Conservation (phyloP, 2,888 invertebrate species). For the Nasonovia ribisnigri region DNA sequence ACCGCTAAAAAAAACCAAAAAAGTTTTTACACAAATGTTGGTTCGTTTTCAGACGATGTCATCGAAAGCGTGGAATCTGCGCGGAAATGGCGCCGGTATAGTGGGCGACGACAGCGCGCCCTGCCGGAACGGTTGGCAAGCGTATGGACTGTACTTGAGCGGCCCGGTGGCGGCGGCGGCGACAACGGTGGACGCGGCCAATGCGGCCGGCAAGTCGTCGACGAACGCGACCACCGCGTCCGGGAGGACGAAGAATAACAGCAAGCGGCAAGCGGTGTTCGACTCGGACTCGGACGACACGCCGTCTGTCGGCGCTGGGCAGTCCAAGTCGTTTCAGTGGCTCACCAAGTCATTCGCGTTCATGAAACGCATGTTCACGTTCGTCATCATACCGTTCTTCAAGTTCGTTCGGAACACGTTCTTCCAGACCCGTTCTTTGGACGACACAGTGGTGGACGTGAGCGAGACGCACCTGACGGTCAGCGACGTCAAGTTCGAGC, state of each 20-base stretch:
- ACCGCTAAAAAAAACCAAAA: not conserved
- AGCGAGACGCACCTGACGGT: slow-evolving; percentile 63
- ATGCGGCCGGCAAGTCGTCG: not conserved
- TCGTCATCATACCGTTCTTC: slow-evolving; percentile 63
- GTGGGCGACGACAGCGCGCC: slow-evolving; percentile 50
- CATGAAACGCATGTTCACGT: slow-evolving; percentile 57
- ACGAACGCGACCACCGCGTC: not conserved
- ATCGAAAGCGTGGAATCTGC: slow-evolving; percentile 32
- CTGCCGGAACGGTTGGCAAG: slow-evolving; percentile 50
- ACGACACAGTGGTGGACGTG: slow-evolving; percentile 63
- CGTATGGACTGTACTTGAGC: slow-evolving; percentile 52
- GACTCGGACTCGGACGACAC: slow-evolving; percentile 46
- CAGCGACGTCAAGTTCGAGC: slow-evolving; percentile 39
- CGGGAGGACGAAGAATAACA: not conserved
- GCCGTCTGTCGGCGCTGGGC: not conserved
- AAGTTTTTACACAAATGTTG: not conserved
- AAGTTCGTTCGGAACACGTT: slow-evolving; percentile 61
- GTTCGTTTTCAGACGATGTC: slow-evolving; percentile 28
- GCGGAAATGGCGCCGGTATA: slow-evolving; percentile 23
- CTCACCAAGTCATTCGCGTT: slow-evolving; percentile 49
- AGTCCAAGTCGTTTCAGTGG: slow-evolving; percentile 57
- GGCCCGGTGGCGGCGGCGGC: not conserved
- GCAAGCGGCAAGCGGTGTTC: slow-evolving; percentile 58
- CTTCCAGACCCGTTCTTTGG: slow-evolving; percentile 56
- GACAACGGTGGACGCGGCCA: not conserved